Evolutionary conservation across 1,140 invertebrate species (phyloP).

Genomic region (Drosophila lacteicornis): DNA sequence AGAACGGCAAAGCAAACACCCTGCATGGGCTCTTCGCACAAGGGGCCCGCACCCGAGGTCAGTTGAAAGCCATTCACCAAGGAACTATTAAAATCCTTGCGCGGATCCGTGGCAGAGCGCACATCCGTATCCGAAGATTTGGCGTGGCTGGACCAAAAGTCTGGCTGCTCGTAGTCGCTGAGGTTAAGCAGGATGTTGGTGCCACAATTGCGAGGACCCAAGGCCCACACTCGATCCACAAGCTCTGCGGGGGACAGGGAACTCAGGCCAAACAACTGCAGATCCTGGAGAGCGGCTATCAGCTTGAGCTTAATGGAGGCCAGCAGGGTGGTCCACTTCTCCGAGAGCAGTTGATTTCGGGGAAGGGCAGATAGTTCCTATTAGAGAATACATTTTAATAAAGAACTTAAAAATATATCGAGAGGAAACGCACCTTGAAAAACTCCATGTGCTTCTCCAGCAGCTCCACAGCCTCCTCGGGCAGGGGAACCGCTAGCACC

Average conservation of each 20-base stretch:
- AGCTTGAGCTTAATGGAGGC: constrained; percentile 88
- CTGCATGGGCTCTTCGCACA: constrained; percentile 98
- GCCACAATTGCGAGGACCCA: constrained; percentile 95
- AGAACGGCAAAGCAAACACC: constrained; percentile 96
- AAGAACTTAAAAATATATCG: background rate
- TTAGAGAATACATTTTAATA: background rate
- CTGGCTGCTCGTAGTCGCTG: constrained; percentile 85
- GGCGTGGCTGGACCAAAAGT: constrained; percentile 65
- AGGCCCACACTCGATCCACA: constrained; percentile 93
- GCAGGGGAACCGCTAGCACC: constrained; percentile 92
- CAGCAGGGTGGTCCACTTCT: constrained; percentile 60
- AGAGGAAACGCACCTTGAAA: constrained; percentile 84
- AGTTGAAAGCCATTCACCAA: constrained; percentile 98
- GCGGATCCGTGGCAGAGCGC: constrained; percentile 79
- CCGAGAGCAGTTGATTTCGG: constrained; percentile 64
- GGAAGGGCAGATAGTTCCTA: constrained; percentile 58
- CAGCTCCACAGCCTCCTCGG: constrained; percentile 90
- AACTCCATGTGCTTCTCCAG: constrained; percentile 86
- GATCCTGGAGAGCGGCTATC: constrained; percentile 86
- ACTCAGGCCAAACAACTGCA: constrained; percentile 64
- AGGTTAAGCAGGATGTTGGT: constrained; percentile 95
- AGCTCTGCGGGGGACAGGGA: constrained; percentile 31
- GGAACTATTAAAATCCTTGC: constrained; percentile 90
- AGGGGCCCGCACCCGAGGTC: constrained; percentile 93
- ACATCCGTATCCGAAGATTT: constrained; percentile 49